These are phyloP conservation scores for Puma concolor DNA, from an alignment of 2,113 vertebrate genomes.

Conservation along the genomic window DNA sequence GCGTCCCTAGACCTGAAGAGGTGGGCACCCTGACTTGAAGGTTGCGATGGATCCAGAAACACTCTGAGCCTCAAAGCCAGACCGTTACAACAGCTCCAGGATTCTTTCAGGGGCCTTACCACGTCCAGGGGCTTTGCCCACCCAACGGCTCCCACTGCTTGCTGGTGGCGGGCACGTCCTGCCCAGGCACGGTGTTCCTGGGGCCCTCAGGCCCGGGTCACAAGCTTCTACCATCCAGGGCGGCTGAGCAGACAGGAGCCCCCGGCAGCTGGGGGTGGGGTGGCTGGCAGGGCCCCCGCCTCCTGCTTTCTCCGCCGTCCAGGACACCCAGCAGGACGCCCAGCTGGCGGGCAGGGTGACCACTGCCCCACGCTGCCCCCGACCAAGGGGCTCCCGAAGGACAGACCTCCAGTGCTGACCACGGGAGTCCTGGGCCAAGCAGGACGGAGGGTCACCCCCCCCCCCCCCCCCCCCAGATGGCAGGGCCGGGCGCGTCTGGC, in stretches of 20 bases:
- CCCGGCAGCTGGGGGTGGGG: neutral
- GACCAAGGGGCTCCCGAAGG: neutral
- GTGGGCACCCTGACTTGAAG: neutral
- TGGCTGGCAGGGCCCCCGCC: accelerated
- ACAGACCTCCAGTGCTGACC: neutral
- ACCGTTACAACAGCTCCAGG: too few relatives aligned
- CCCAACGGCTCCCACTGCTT: neutral
- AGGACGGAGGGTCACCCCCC: neutral
- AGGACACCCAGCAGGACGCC: too few relatives aligned
- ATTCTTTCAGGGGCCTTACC: too few relatives aligned
- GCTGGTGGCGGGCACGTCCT: too few relatives aligned
- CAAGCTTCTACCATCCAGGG: neutral
- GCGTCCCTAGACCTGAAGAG: neutral
- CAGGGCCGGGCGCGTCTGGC: neutral
- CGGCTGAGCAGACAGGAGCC: neutral
- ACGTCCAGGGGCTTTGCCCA: neutral
- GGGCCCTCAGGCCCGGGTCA: neutral
- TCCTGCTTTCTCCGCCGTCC: accelerated
- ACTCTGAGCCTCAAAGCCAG: neutral
- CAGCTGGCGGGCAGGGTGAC: neutral
- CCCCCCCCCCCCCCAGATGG: neutral
- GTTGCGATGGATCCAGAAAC: neutral
- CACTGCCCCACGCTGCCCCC: neutral
- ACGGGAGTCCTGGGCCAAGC: neutral
- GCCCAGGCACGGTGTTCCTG: neutral